Conservation (phyloP, 2,113 vertebrate genomes). For the Catharus bicknelli region DNA sequence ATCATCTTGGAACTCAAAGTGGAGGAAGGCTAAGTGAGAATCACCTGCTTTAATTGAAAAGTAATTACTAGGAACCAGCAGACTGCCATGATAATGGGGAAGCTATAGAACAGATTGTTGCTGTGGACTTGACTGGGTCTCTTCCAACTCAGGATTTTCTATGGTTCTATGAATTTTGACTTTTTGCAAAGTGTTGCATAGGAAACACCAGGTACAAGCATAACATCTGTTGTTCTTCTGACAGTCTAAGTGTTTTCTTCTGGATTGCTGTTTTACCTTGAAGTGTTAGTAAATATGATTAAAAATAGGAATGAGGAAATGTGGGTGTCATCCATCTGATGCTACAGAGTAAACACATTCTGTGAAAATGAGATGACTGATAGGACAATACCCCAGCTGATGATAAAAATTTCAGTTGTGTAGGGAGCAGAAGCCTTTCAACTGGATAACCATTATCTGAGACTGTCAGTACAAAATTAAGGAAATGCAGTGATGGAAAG, state of each 20-base stretch:
- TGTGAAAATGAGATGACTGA: constrained; percentile 5
- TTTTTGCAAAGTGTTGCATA: not conserved
- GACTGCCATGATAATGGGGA: not conserved
- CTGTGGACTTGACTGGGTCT: not conserved
- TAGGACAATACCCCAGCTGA: not conserved
- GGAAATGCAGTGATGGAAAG: not conserved
- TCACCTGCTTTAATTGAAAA: not conserved
- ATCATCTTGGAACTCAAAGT: not conserved
- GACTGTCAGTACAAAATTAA: not conserved
- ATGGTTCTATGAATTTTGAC: not conserved
- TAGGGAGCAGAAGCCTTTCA: not conserved
- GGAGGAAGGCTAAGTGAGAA: not conserved
- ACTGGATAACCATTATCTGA: not conserved
- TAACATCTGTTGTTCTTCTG: not conserved
- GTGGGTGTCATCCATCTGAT: constrained; percentile 37
- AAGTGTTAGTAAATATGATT: constrained; percentile 30
- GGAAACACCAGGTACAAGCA: not conserved
- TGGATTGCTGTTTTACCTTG: constrained; percentile 38
- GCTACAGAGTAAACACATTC: constrained; percentile 26
- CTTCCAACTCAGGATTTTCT: not conserved
- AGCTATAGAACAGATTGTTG: not conserved
- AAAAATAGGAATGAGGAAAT: constrained; percentile 35
- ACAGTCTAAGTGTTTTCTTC: not conserved
- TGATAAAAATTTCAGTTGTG: not conserved
- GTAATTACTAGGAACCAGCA: not conserved